phyloP scores from a whole-genome alignment of 2,113 vertebrate species.

The Heloderma charlesbogerti region DNA sequence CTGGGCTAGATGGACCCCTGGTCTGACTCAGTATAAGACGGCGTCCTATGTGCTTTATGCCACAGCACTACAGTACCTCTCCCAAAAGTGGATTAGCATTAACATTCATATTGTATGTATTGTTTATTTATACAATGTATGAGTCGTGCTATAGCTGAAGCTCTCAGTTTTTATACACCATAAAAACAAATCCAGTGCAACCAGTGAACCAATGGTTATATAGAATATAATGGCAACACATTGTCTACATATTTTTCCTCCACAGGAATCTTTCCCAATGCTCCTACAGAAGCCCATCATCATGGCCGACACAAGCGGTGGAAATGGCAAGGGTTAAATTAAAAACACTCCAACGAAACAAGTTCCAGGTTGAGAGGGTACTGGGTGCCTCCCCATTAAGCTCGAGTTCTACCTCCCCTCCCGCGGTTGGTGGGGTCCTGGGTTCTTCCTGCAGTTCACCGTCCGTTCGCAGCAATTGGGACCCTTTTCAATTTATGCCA shows the following conservation, averaged over 20 bases:
- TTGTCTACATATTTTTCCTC: not conserved
- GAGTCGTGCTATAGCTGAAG: too few relatives aligned
- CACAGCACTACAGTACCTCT: too few relatives aligned
- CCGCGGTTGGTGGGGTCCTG: not conserved
- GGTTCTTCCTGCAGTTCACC: fast-evolving
- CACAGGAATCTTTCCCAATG: not conserved
- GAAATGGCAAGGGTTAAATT: not conserved
- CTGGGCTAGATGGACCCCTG: too few relatives aligned
- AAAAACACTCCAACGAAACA: not conserved
- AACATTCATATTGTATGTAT: too few relatives aligned
- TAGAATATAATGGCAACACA: not conserved
- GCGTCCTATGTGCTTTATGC: too few relatives aligned
- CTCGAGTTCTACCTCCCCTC: not conserved
- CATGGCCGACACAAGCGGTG: not conserved
- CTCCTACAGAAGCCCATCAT: not conserved
- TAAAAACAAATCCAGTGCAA: too few relatives aligned
- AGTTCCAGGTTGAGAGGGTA: not conserved
- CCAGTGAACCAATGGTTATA: not conserved
- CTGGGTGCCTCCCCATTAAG: fast-evolving
- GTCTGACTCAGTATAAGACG: too few relatives aligned
- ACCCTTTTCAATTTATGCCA: not conserved
- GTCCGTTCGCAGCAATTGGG: not conserved
- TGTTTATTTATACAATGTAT: too few relatives aligned
- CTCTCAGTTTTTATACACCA: too few relatives aligned
- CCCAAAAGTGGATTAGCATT: too few relatives aligned